These are phyloP conservation scores for Halcyon smyrnensis DNA, from an alignment of 2,797 vertebrate genomes.

Conservation along the genomic window DNA sequence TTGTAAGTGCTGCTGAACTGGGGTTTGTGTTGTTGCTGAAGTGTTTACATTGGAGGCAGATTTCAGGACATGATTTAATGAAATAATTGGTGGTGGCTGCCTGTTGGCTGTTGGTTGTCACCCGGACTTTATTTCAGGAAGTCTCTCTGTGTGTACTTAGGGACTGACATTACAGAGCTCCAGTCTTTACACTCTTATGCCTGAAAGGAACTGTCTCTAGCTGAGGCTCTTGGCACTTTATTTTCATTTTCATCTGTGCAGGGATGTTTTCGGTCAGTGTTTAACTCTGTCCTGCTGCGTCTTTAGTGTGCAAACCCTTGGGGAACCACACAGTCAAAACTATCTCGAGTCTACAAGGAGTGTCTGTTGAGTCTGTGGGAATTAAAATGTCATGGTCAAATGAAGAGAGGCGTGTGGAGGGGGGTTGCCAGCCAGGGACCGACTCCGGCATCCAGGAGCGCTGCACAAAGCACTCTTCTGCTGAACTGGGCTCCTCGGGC, in stretches of 20 bases:
- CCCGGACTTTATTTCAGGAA: neutral
- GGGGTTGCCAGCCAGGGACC: no score
- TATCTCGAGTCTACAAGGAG: neutral
- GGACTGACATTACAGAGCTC: neutral
- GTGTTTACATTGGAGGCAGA: neutral
- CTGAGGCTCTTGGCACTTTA: neutral
- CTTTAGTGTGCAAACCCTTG: neutral
- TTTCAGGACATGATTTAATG: neutral
- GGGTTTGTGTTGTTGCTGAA: neutral
- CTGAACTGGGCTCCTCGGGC: neutral
- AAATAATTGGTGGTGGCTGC: neutral
- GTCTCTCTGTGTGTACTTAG: neutral
- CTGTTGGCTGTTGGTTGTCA: neutral
- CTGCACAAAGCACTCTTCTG: neutral
- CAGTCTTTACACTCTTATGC: neutral
- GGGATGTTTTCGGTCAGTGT: neutral
- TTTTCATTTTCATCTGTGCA: neutral
- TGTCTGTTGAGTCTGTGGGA: neutral
- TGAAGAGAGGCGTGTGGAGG: neutral
- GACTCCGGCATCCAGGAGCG: no score
- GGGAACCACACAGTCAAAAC: no score
- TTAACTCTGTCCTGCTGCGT: neutral
- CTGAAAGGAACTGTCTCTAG: neutral
- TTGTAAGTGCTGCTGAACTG: neutral
- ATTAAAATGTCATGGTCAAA: neutral